Percentiles rank a stretch among this genome's conserved stretches.
Conservation (phyloP, 1,140 invertebrate genomes). For the Caerostris extrusa region DNA sequence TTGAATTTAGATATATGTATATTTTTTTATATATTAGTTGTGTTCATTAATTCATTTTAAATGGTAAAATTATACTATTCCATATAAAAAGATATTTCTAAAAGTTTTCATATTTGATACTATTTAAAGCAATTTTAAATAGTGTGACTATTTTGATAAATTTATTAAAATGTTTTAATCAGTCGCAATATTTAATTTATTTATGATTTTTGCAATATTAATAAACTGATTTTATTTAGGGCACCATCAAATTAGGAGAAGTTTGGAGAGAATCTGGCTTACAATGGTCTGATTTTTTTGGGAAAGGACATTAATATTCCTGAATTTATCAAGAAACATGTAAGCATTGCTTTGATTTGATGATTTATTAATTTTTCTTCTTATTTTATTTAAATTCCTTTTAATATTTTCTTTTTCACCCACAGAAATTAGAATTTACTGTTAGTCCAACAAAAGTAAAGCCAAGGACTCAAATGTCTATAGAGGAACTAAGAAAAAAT, state of each 20-base stretch:
- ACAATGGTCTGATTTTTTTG: conserved; percentile 80
- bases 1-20: no score
- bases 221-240: conserved; percentile 78
- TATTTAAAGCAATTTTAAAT: no score
- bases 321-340: conserved; percentile 80
- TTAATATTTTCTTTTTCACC: conserved; percentile 41
- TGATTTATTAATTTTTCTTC: background rate
- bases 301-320: conserved; percentile 79
- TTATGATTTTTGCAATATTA: no score
- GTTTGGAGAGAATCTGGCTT: conserved; percentile 80
- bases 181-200: no score
- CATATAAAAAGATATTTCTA: no score
- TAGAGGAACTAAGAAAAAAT: conserved; percentile 79
- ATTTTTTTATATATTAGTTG: no score
- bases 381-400: background rate
- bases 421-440: conserved; percentile 81
- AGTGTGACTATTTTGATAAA: no score
- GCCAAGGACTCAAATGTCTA: conserved; percentile 72
- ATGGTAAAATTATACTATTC: no score
- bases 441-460: conserved; percentile 50
- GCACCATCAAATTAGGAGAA: conserved; percentile 80
- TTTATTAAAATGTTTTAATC: no score
- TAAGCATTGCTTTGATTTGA: conserved; percentile 77
- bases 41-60: no score
- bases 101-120: no score